These are phyloP conservation scores for Silvanus unidentatus DNA, from an alignment of 2,888 invertebrate genomes.

Conservation along the genomic window DNA sequence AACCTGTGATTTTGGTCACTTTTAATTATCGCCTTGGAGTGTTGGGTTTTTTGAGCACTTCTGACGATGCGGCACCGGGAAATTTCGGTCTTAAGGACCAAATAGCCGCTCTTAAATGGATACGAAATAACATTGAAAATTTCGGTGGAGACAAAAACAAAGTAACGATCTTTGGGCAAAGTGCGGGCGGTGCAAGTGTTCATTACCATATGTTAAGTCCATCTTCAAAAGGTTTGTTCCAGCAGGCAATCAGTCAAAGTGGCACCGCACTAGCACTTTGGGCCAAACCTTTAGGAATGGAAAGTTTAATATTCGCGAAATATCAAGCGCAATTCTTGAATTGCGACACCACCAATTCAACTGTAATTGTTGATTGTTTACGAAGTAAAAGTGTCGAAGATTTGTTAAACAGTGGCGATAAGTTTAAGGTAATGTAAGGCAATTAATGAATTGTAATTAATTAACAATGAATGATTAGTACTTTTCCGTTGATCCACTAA, in stretches of 20 bases:
- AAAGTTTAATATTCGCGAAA: slow-evolving; percentile 34
- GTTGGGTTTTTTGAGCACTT: slow-evolving; percentile 46
- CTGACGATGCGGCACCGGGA: slow-evolving; percentile 44
- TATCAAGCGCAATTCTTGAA: slow-evolving; percentile 41
- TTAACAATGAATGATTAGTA: slow-evolving; percentile 23
- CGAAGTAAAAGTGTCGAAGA: slow-evolving; percentile 37
- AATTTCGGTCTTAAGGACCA: slow-evolving; percentile 50
- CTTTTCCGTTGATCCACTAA: slow-evolving; percentile 49
- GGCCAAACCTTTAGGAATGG: slow-evolving; percentile 32
- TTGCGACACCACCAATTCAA: slow-evolving; percentile 33
- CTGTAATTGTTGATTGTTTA: slow-evolving; percentile 41
- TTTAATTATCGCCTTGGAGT: slow-evolving; percentile 45
- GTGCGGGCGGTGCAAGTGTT: slow-evolving; percentile 46
- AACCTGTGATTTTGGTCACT: slow-evolving; percentile 46
- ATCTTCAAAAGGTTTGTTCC: slow-evolving; percentile 42
- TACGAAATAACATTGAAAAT: slow-evolving; percentile 41
- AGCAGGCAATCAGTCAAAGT: slow-evolving; percentile 45
- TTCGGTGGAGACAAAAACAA: slow-evolving; percentile 44
- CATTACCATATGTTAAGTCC: slow-evolving; percentile 47
- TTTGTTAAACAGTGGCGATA: slow-evolving; percentile 43
- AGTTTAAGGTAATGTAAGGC: slow-evolving; percentile 44
- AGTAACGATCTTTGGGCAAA: slow-evolving; percentile 48
- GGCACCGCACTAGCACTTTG: slow-evolving; percentile 44
- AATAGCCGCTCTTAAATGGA: slow-evolving; percentile 45
- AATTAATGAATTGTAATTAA: slow-evolving; percentile 2